A percentile compares a stretch with the other conserved stretches of the same genome.
These are phyloP conservation scores for Trematocara variabile DNA, from an alignment of 2,113 vertebrate species.

Conservation along the genomic window DNA sequence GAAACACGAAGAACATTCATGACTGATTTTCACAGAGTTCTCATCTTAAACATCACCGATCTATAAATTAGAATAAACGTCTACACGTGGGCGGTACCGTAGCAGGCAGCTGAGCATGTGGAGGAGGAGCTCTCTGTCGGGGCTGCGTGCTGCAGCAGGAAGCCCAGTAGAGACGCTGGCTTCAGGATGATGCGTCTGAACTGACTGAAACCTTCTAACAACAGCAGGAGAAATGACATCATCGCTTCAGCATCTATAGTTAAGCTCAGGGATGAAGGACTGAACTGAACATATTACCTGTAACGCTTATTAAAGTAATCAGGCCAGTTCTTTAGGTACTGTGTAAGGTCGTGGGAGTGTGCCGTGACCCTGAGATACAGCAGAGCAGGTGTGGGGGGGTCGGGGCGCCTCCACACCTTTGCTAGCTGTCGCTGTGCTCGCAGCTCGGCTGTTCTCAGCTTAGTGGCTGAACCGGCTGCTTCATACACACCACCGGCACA, in stretches of 20 bases:
- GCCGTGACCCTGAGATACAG: slow-evolving; percentile 82
- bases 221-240: neutral
- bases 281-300: slow-evolving; percentile 51
- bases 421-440: slow-evolving; percentile 20
- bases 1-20: neutral
- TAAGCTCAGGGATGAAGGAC: neutral
- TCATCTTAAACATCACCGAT: neutral
- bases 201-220: slow-evolving; percentile 2
- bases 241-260: neutral
- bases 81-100: slow-evolving; percentile 64
- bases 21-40: neutral
- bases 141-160: slow-evolving; percentile 15
- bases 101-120: slow-evolving; percentile 74
- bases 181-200: neutral
- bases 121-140: slow-evolving; percentile 65
- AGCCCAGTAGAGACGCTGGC: neutral
- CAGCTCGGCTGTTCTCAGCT: slow-evolving; percentile 42
- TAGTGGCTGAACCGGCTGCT: neutral
- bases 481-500: neutral
- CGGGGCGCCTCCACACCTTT: slow-evolving; percentile 59
- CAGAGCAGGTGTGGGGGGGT: slow-evolving; percentile 70
- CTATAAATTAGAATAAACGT: neutral
- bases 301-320: slow-evolving; percentile 65
- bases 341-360: slow-evolving; percentile 72
- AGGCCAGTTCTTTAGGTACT: slow-evolving; percentile 74